A percentile compares a stretch with the other conserved stretches of the same genome.
Evolutionary conservation across 2,888 invertebrate species (phyloP).

Genomic region (Argyresthia goedartella): DNA sequence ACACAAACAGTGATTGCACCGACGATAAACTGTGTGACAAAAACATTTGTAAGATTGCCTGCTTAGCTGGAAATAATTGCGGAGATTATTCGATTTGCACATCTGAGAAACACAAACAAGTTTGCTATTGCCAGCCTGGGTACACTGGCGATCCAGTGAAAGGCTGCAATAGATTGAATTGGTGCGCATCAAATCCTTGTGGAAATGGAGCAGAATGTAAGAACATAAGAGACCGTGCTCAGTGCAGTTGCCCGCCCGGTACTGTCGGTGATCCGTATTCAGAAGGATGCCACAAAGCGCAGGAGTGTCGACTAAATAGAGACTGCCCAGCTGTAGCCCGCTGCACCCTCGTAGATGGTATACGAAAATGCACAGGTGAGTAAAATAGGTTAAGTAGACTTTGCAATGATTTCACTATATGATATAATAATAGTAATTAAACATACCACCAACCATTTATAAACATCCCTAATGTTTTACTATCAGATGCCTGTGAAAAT

Average conservation of each 20-base stretch:
- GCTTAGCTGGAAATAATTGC: conserved; percentile 85
- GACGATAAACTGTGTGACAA: conserved; percentile 87
- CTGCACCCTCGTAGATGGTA: conserved; percentile 78
- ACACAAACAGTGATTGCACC: conserved; percentile 77
- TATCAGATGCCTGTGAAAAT: conserved; percentile 81
- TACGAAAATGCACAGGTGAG: conserved; percentile 82
- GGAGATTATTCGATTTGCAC: conserved; percentile 89
- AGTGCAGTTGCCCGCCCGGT: conserved; percentile 83
- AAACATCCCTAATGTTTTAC: conserved; percentile 5
- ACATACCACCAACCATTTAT: not conserved
- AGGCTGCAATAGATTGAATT: conserved; percentile 82
- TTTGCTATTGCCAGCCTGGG: conserved; percentile 86
- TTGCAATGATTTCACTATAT: not conserved
- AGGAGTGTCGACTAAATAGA: conserved; percentile 82
- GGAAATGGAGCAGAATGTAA: conserved; percentile 85
- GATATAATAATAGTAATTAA: not conserved
- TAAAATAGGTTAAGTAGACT: not conserved
- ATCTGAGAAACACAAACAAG: conserved; percentile 83
- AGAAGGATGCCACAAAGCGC: conserved; percentile 85
- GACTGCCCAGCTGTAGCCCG: conserved; percentile 87
- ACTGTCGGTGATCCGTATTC: conserved; percentile 89
- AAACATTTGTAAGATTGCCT: conserved; percentile 88
- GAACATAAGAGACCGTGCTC: conserved; percentile 83
- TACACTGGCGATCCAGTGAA: conserved; percentile 83
- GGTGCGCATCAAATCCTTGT: conserved; percentile 83